phyloP scores from a whole-genome alignment of 2,888 invertebrate species.

The Cremastinae sp. region DNA sequence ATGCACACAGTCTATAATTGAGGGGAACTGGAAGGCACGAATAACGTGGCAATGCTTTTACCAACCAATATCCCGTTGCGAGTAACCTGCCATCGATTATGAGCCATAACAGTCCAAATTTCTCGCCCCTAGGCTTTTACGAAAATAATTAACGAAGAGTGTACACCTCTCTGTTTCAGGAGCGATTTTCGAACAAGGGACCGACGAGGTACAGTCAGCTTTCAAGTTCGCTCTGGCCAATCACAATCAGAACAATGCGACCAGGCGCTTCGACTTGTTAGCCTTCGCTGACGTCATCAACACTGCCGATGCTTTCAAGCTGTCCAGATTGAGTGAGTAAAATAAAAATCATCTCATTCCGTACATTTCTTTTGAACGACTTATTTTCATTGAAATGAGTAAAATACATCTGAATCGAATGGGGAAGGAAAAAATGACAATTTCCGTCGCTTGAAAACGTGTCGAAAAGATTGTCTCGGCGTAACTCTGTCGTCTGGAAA shows the following conservation, averaged over 20 bases:
- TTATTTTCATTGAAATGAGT: background rate
- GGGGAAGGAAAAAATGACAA: conserved; percentile 34
- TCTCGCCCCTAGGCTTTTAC: background rate
- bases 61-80: background rate
- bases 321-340: conserved; percentile 93
- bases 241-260: conserved; percentile 92
- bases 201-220: conserved; percentile 95
- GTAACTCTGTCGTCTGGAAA: conserved; percentile 17
- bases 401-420: background rate
- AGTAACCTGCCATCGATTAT: background rate
- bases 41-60: background rate
- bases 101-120: background rate
- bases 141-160: background rate
- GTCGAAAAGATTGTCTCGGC: conserved; percentile 32
- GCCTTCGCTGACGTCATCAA: conserved; percentile 95
- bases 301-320: conserved; percentile 95
- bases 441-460: conserved; percentile 42
- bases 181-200: conserved; percentile 95
- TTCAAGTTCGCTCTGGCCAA: conserved; percentile 94
- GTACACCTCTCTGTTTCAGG: conserved; percentile 83
- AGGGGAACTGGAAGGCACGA: background rate
- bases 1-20: conserved; percentile 67
- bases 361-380: background rate
- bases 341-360: background rate
- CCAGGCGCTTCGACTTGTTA: conserved; percentile 90